Conservation (phyloP, 2,888 invertebrate genomes). For the Ashinkailepas kermadecensis region DNA sequence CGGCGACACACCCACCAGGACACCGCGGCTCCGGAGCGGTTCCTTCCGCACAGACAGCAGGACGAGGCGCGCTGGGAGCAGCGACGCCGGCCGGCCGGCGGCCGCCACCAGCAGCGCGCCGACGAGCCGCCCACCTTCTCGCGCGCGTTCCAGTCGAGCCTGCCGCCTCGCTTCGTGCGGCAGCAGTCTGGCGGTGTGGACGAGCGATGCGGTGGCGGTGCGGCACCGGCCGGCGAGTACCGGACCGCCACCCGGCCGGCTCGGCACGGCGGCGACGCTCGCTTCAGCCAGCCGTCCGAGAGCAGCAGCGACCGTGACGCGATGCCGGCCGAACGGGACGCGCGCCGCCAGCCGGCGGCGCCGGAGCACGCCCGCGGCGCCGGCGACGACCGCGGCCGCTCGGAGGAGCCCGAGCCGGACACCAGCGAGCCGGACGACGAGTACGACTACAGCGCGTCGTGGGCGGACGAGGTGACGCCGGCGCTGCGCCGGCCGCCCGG, state of each 20-base stretch:
- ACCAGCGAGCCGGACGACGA: neutral
- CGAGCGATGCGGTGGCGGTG: conserved; percentile 37
- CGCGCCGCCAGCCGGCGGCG: neutral
- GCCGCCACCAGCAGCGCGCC: conserved; percentile 24
- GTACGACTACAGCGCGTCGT: neutral
- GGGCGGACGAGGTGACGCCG: conserved; percentile 12
- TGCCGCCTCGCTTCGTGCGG: conserved; percentile 77
- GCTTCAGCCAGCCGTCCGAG: neutral
- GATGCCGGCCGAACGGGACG: neutral
- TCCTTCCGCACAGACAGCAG: conserved; percentile 76
- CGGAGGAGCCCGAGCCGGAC: neutral
- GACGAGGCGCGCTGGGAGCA: conserved; percentile 57
- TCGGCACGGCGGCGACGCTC: neutral
- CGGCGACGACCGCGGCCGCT: neutral
- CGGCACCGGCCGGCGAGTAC: neutral
- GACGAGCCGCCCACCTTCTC: conserved; percentile 54
- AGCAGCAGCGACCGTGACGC: neutral
- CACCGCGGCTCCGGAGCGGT: conserved; percentile 70
- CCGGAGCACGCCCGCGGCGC: no score
- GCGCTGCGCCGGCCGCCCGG: neutral
- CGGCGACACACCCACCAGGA: conserved; percentile 62
- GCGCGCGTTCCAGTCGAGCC: conserved; percentile 67
- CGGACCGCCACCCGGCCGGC: neutral
- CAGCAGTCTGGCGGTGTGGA: conserved; percentile 51
- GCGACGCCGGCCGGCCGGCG: conserved; percentile 27